Evolutionary conservation across 2,797 vertebrate species (phyloP).

Genomic region (Chelidonichthys spinosus): DNA sequence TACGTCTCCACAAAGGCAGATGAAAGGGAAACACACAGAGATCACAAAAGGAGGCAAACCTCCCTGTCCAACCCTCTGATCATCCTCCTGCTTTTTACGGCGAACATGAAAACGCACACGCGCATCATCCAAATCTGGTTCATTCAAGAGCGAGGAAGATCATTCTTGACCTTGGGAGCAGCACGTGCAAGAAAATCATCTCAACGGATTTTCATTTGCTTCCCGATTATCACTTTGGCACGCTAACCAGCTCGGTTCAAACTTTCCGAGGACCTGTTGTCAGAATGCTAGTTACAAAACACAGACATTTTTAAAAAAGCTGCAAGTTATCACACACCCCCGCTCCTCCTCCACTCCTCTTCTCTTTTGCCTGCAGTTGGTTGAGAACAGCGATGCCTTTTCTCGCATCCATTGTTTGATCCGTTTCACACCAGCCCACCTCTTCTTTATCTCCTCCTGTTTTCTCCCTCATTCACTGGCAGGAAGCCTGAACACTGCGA

Average conservation of each 20-base stretch:
- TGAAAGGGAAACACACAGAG: slow-evolving; percentile 70
- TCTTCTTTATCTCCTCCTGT: slow-evolving; percentile 77
- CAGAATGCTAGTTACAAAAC: slow-evolving; percentile 62
- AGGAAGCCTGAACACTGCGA: slow-evolving; percentile 52
- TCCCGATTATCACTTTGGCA: slow-evolving; percentile 31
- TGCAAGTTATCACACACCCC: slow-evolving; percentile 70
- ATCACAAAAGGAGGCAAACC: slow-evolving; percentile 68
- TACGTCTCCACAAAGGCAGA: slow-evolving; percentile 65
- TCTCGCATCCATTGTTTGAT: slow-evolving; percentile 81
- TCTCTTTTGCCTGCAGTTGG: slow-evolving; percentile 70
- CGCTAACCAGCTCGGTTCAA: slow-evolving; percentile 33
- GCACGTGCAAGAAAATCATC: slow-evolving; percentile 17
- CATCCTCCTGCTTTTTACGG: slow-evolving; percentile 61
- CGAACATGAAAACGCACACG: slow-evolving; percentile 15
- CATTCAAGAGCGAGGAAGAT: slow-evolving; percentile 15
- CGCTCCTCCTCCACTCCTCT: slow-evolving; percentile 63
- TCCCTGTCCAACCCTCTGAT: slow-evolving; percentile 67
- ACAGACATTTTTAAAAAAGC: slow-evolving; percentile 68
- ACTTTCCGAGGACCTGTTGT: slow-evolving; percentile 62
- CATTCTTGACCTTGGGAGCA: slow-evolving; percentile 29
- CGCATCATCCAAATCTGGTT: slow-evolving; percentile 22
- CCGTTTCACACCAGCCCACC: slow-evolving; percentile 79
- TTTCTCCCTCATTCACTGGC: slow-evolving; percentile 71
- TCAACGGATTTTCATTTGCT: slow-evolving; percentile 11
- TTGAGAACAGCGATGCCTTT: slow-evolving; percentile 70